Conservation (phyloP, 2,888 invertebrate genomes). For the Amphipyra tragopoginis region DNA sequence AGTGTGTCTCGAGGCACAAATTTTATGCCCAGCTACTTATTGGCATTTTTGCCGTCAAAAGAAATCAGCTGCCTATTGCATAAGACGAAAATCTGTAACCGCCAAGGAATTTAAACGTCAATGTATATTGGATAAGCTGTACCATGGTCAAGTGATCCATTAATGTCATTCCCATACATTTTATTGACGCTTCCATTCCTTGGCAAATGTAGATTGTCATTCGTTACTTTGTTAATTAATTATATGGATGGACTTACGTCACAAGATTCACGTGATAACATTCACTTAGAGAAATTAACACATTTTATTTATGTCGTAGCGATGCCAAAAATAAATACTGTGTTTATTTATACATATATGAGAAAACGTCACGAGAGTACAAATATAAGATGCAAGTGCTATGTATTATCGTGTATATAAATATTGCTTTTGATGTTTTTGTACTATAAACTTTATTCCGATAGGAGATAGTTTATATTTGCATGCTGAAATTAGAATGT, state of each 20-base stretch:
- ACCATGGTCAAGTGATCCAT: too few relatives aligned
- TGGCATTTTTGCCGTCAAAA: too few relatives aligned
- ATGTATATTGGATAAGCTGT: too few relatives aligned
- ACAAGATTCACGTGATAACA: slow-evolving; percentile 7
- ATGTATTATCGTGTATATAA: slow-evolving; percentile 4
- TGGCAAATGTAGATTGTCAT: slow-evolving; percentile 16
- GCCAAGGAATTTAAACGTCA: too few relatives aligned
- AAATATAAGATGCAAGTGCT: slow-evolving; percentile 12
- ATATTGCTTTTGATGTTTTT: background rate
- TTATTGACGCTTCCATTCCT: background rate
- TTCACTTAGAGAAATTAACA: background rate
- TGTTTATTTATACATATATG: slow-evolving; percentile 12
- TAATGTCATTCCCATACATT: too few relatives aligned
- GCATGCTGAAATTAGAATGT: too few relatives aligned
- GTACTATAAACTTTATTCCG: background rate
- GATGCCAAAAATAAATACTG: slow-evolving; percentile 19
- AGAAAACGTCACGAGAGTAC: slow-evolving; percentile 22
- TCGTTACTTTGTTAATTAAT: too few relatives aligned
- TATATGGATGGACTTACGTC: background rate
- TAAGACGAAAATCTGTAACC: too few relatives aligned
- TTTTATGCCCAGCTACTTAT: too few relatives aligned
- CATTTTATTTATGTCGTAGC: slow-evolving; percentile 12
- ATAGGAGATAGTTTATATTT: too few relatives aligned
- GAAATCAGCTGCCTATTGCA: too few relatives aligned
- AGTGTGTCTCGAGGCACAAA: too few relatives aligned